A percentile compares a stretch with the other conserved stretches of the same genome.
These are phyloP conservation scores for Columbina picui DNA, from an alignment of 2,113 vertebrate genomes.

Conservation along the genomic window DNA sequence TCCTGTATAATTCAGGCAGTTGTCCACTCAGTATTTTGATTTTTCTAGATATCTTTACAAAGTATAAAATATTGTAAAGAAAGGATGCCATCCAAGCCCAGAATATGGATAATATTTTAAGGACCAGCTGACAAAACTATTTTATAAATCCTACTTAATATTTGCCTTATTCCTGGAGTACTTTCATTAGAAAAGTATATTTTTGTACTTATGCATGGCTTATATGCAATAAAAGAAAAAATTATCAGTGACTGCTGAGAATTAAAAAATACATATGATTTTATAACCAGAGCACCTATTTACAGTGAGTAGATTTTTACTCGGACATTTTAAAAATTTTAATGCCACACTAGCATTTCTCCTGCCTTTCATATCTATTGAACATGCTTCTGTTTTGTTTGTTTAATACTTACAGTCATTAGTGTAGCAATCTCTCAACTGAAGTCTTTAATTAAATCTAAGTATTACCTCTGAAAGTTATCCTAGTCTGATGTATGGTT, in stretches of 20 bases:
- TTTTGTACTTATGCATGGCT: background rate
- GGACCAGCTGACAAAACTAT: background rate
- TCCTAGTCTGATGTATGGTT: background rate
- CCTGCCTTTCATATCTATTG: background rate
- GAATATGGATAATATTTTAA: background rate
- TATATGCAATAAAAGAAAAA: background rate
- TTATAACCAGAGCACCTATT: background rate
- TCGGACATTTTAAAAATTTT: background rate
- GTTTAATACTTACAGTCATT: background rate
- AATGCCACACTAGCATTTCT: background rate
- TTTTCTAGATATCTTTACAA: background rate
- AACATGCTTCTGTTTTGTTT: background rate
- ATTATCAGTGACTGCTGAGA: background rate
- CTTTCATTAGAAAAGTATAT: background rate
- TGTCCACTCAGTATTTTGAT: background rate
- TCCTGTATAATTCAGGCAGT: background rate
- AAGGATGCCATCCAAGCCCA: background rate
- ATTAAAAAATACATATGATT: background rate
- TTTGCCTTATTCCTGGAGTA: background rate
- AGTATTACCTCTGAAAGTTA: background rate
- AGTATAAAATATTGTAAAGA: background rate
- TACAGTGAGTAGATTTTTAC: background rate
- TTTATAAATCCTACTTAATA: background rate
- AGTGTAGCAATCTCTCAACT: background rate
- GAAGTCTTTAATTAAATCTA: background rate